Evolutionary conservation across 2,797 vertebrate genomes (phyloP).

Genomic region (Fistularia tabacaria): DNA sequence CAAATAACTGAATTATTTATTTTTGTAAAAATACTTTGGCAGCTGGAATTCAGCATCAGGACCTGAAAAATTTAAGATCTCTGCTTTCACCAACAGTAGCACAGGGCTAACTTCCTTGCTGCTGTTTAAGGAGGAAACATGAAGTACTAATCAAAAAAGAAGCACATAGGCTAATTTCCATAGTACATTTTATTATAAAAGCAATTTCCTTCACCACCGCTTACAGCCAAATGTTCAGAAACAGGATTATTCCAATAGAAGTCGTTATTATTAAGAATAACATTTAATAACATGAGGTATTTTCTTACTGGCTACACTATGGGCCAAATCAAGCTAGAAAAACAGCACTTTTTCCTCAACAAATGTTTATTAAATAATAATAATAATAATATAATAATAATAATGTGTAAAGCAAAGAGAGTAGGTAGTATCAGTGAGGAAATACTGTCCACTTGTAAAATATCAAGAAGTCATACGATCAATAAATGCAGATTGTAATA

Average conservation of each 20-base stretch:
- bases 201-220: conserved; percentile 38
- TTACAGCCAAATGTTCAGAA: conserved; percentile 59
- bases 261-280: conserved; percentile 57
- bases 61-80: neutral
- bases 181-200: conserved; percentile 68
- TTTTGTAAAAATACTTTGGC: too few species aligned
- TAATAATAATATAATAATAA: conserved; percentile 47
- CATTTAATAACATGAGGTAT: conserved; percentile 72
- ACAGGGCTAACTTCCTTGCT: neutral
- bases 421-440: conserved; percentile 77
- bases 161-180: conserved; percentile 1
- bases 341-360: conserved; percentile 57
- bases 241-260: conserved; percentile 57
- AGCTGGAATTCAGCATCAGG: too few species aligned
- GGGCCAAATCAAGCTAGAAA: conserved; percentile 57
- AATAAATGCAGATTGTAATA: conserved; percentile 76
- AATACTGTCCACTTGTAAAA: conserved; percentile 75
- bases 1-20: too few species aligned
- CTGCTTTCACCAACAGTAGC: neutral
- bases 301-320: conserved; percentile 62
- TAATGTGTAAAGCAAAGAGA: conserved; percentile 64
- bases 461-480: conserved; percentile 70
- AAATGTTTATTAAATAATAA: conserved; percentile 72
- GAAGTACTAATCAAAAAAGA: neutral
- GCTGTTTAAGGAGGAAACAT: neutral